Base-by-base conservation (phyloP, 2,888 invertebrate genomes). In the Tetranychus piercei region DNA sequence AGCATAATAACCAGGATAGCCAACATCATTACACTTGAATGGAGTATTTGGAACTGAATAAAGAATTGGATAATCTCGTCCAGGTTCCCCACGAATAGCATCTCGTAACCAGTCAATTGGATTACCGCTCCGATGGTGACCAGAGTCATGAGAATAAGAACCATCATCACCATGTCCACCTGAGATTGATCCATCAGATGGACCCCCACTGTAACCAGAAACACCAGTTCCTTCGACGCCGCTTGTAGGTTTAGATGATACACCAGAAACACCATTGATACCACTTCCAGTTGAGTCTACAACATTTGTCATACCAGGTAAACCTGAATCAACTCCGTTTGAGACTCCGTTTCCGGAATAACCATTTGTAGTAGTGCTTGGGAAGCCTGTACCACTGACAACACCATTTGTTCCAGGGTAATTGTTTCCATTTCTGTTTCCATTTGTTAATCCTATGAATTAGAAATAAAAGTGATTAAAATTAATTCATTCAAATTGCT, bases 61-160 rank as follows among this genome's bases (percentile, higher is more conserved):
- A 45, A 86, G 85, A 23, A 86, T 86, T 0, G 88, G 88, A 80
- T 88, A 88, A 81, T 88, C 88, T 70, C 83, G 82, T 20, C 87
- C 87, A 1, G 88, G 88, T 79, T 87, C 86, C 0, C 88, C 88
- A 7, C 88, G 88, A 72, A 88, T 87, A 22, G 87, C 86, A 73
- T 86, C 84, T 74, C 87, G 83, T 77, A 88, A 86, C 70, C 82
- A 80, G 76, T 81, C 82, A 80, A 79, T 86, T 23, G 73, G 55
- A 11, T 73, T 44, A 15, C 73, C 73, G 7, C 55, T 55, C 7
- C 55, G 11, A 71, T 71, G 71, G 44, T 71, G 20, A 23, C 73
- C 73, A 34, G 8, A 43, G 23, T 23, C 71, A 64, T 55, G 22
- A 15, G 18, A 11, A 73, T 45, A 73, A 55, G 15, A 5, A 44